Percentiles rank a stretch among this genome's conserved stretches.
phyloP scores from a whole-genome alignment of 2,888 invertebrate species.

The Muschampia plurimacula region DNA sequence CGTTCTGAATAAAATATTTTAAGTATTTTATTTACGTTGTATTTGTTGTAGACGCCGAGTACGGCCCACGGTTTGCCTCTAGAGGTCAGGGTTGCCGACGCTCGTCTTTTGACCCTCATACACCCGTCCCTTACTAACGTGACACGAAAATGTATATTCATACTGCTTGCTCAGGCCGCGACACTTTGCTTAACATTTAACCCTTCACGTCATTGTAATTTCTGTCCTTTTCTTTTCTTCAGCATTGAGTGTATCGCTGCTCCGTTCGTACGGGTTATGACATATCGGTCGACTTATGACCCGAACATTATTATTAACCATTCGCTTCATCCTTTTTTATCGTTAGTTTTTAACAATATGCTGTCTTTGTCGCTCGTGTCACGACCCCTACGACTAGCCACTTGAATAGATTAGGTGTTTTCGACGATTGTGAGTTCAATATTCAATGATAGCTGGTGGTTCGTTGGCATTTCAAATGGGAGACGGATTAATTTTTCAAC shows the following conservation, averaged over 20 bases:
- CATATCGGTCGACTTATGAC: constrained; percentile 84
- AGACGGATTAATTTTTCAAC: constrained; percentile 52
- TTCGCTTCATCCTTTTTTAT: constrained; percentile 66
- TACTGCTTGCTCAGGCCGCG: constrained; percentile 77
- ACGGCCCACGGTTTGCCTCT: constrained; percentile 70
- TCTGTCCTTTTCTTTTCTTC: constrained; percentile 66
- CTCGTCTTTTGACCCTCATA: constrained; percentile 82
- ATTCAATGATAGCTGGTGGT: constrained; percentile 81
- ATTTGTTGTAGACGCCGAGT: constrained; percentile 54
- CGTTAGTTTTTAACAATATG: constrained; percentile 57
- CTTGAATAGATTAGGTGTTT: constrained; percentile 85
- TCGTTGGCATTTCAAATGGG: constrained; percentile 79
- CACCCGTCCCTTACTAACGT: constrained; percentile 59
- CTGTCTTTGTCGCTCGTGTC: constrained; percentile 72
- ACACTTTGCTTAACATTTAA: constrained; percentile 83
- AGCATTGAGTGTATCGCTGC: constrained; percentile 56
- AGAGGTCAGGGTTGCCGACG: constrained; percentile 83
- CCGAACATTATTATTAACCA: constrained; percentile 62
- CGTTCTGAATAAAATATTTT: constrained; percentile 49
- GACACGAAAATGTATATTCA: constrained; percentile 53
- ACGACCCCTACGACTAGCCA: constrained; percentile 81
- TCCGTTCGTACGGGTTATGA: constrained; percentile 82
- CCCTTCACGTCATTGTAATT: constrained; percentile 80
- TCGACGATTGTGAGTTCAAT: constrained; percentile 78
- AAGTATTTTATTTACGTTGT: constrained; percentile 49